A percentile compares a stretch with the other conserved stretches of the same genome.
Conservation (phyloP, 2,888 invertebrate genomes). For the Candidula unifasciata region DNA sequence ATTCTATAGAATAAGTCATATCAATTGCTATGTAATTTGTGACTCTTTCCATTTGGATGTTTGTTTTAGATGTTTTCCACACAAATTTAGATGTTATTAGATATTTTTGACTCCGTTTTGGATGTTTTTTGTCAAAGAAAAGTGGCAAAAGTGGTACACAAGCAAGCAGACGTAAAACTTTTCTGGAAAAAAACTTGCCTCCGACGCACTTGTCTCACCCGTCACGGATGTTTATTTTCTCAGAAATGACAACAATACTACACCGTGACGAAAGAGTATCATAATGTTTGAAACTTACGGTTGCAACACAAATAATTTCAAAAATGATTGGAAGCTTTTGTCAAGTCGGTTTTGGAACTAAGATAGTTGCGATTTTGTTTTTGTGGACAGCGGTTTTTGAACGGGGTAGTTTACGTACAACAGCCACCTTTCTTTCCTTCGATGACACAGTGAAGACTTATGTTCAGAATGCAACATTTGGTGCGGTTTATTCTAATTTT, state of each 20-base stretch:
- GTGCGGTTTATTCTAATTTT: neutral
- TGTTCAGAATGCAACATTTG: slow-evolving; percentile 16
- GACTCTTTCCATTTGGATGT: no score
- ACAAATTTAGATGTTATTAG: no score
- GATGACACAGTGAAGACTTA: neutral
- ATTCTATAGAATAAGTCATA: no score
- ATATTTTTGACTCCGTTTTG: no score
- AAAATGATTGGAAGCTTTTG: neutral
- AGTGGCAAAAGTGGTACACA: no score
- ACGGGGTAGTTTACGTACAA: neutral
- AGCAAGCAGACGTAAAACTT: no score
- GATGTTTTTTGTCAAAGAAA: no score
- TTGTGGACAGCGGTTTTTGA: neutral
- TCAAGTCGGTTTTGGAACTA: neutral
- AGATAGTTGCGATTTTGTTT: neutral
- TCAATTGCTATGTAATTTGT: no score
- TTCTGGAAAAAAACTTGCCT: no score
- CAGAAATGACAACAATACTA: no score
- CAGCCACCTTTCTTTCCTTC: neutral
- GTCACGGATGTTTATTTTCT: neutral
- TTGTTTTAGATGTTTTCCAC: no score
- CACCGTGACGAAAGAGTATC: no score
- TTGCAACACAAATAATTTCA: neutral
- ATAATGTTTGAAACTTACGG: neutral
- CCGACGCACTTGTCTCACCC: neutral